These are phyloP conservation scores for Jacana jacana DNA, from an alignment of 2,113 vertebrate species.

Conservation along the genomic window DNA sequence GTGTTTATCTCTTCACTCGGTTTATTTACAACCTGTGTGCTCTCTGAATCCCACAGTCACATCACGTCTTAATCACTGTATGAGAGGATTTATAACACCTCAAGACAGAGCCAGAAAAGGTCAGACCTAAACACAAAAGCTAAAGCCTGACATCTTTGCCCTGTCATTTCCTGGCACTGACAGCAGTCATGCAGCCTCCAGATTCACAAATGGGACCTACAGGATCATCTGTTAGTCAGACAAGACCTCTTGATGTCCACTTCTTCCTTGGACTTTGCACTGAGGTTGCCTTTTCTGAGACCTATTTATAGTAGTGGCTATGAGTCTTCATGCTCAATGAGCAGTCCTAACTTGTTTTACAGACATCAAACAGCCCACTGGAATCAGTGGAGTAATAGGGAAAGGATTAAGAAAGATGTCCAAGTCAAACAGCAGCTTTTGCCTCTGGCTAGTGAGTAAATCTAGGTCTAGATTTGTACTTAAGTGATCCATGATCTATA, in stretches of 20 bases:
- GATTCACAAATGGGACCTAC: background rate
- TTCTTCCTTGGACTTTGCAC: background rate
- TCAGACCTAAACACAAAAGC: background rate
- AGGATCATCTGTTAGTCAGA: background rate
- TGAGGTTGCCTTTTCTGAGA: background rate
- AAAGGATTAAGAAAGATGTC: background rate
- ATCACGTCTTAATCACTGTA: background rate
- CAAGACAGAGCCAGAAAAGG: background rate
- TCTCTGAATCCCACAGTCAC: background rate
- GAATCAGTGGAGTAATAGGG: background rate
- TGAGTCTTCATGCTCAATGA: background rate
- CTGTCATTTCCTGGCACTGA: background rate
- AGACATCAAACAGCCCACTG: background rate
- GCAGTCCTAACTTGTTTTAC: background rate
- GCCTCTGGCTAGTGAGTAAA: background rate
- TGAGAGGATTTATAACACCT: background rate
- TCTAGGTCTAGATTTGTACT: background rate
- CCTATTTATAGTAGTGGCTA: background rate
- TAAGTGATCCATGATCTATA: background rate
- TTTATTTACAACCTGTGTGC: background rate
- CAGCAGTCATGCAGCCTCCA: background rate
- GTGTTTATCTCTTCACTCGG: background rate
- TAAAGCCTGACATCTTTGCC: background rate
- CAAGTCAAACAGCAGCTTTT: background rate
- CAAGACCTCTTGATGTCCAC: background rate